phyloP scores from a whole-genome alignment of 2,888 invertebrate species.

The Lathronympha strigana region DNA sequence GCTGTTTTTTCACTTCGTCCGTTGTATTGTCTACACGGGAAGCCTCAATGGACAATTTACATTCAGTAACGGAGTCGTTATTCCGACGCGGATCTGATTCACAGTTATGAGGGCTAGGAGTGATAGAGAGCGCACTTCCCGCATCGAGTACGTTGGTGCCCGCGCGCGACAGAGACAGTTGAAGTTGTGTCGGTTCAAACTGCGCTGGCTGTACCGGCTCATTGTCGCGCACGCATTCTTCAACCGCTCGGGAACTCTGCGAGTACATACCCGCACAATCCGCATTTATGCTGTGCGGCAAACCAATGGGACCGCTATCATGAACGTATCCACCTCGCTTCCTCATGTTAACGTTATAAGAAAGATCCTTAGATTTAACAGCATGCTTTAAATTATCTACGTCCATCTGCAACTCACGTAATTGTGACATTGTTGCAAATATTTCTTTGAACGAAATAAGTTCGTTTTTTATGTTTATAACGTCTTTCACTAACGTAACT shows the following conservation, averaged over 20 bases:
- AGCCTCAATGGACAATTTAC: background rate
- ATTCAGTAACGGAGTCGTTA: background rate
- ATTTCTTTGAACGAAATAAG: background rate
- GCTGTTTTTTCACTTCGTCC: background rate
- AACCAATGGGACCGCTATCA: constrained; percentile 14
- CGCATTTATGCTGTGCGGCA: constrained; percentile 20
- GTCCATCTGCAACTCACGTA: constrained; percentile 2
- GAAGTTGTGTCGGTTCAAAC: background rate
- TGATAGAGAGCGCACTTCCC: background rate
- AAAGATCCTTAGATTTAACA: constrained; percentile 1
- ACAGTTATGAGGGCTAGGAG: background rate
- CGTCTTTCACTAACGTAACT: constrained; percentile 6
- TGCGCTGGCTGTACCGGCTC: background rate
- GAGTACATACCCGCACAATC: background rate
- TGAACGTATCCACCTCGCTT: constrained; percentile 12
- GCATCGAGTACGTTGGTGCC: background rate
- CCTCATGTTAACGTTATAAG: constrained; percentile 16
- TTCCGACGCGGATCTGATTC: background rate
- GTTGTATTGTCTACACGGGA: background rate
- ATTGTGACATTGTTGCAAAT: constrained; percentile 2
- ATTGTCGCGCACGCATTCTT: background rate
- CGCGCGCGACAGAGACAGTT: background rate
- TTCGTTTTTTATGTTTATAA: constrained; percentile 4
- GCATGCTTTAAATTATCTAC: constrained; percentile 9
- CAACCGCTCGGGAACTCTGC: background rate